Base-by-base conservation (phyloP, 2,113 vertebrate species). In the Ciconia maguari region DNA sequence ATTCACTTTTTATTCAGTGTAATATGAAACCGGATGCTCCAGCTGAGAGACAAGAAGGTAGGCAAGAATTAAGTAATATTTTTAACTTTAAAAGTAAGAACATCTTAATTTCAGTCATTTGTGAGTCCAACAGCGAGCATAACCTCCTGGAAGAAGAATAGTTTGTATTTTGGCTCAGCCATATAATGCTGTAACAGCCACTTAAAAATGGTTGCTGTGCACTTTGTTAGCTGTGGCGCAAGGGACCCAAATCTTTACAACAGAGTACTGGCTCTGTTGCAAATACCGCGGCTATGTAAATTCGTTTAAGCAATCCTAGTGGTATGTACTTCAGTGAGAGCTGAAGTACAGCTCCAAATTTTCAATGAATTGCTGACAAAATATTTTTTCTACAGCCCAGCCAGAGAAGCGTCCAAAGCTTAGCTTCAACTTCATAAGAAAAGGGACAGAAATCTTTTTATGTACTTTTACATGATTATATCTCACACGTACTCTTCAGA, bases 41-140 rank as follows among this genome's bases (percentile, higher is more conserved):
- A 69, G 48, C 32, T 84, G 51, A 70, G 51, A 91, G 27, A 61
- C 51, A 78, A 81, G 26, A 64, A 86, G 34, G 24, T 34, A 96
- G 77, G 48, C 38, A 89, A 48, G 24, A 93, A 93, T 66, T 61
- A 57, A 74, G 34, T 52, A 30, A 10, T 68, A 85, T 51, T 94
- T 96, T 91, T 83, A 89, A 95, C 52, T 83, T 86, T 25, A 77
- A 9, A 79, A 64, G n/a, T 41, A 95, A 89, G 81, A 94, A 82
- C 24, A 58, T 38, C 30, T 83, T 81, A 7, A 89, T 70, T 89
- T 74, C 60, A 81, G 81, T 46, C 6, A 55, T 34, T 58, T 69
- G 14, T 16, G 29, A 91, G 38, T 38, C 57, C 42, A 92, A 51
- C 34, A 87, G 60, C 9, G 27, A 91, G 64, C 21, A 65, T 29